Evolutionary conservation across 2,113 vertebrate genomes (phyloP).

Genomic region (Hippocampus barbouri): DNA sequence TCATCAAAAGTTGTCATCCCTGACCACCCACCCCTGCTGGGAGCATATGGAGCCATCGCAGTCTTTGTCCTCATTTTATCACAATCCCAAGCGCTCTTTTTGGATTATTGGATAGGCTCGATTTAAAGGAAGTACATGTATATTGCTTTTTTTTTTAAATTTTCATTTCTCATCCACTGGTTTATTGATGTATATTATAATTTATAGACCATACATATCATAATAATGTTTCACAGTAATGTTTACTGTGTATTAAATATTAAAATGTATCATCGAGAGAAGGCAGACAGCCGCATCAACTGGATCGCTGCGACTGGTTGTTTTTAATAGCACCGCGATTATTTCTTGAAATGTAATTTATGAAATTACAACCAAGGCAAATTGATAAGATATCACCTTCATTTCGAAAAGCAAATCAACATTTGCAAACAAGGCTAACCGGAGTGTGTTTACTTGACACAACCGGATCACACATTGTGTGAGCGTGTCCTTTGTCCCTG

Average conservation of each 20-base stretch:
- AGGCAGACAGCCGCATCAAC: too few species aligned
- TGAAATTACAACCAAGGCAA: not conserved
- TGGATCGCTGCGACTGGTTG: too few species aligned
- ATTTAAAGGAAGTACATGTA: too few species aligned
- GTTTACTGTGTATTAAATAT: not conserved
- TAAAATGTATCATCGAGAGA: not conserved
- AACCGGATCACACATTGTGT: not conserved
- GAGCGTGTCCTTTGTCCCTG: not conserved
- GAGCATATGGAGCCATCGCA: slow-evolving; percentile 56
- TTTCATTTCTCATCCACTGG: not conserved
- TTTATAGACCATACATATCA: not conserved
- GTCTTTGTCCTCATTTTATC: slow-evolving; percentile 40
- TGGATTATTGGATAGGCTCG: not conserved
- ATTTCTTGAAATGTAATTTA: slow-evolving; percentile 7
- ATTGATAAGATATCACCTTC: not conserved
- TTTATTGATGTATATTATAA: not conserved
- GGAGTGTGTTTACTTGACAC: not conserved
- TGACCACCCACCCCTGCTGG: slow-evolving; percentile 58
- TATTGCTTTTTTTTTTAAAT: not conserved
- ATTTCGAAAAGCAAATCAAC: not conserved
- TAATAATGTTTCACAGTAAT: not conserved
- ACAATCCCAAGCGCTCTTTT: not conserved
- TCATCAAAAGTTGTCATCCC: slow-evolving; percentile 48
- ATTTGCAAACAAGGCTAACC: not conserved
- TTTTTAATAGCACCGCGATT: too few species aligned